These are phyloP conservation scores for Embiotoca jacksoni DNA, from an alignment of 2,113 vertebrate species.

Conservation along the genomic window DNA sequence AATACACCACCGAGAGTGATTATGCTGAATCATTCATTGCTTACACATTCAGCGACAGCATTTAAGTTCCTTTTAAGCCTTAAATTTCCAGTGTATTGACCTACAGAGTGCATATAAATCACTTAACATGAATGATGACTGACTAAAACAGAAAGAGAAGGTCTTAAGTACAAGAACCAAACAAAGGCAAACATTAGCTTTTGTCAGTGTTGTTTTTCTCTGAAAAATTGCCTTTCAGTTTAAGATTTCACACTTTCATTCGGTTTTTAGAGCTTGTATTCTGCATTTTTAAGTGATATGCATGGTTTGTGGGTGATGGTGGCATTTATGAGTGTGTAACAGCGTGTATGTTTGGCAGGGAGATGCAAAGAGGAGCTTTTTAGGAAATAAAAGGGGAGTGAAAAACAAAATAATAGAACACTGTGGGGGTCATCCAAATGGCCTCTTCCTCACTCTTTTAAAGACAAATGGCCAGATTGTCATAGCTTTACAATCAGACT, in stretches of 20 bases:
- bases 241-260: background rate
- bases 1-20: slow-evolving; percentile 23
- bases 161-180: background rate
- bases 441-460: background rate
- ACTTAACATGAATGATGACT: background rate
- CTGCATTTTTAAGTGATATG: slow-evolving; percentile 1
- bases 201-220: background rate
- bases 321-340: background rate
- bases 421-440: background rate
- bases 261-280: background rate
- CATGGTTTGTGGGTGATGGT: slow-evolving; percentile 1
- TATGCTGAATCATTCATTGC: slow-evolving; percentile 60
- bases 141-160: background rate
- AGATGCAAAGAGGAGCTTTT: background rate
- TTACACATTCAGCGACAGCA: slow-evolving; percentile 6
- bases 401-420: background rate
- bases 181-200: background rate
- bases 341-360: background rate
- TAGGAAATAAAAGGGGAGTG: background rate
- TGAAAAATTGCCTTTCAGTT: background rate
- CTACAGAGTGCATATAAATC: background rate
- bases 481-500: slow-evolving; percentile 9
- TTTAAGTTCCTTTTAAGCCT: slow-evolving; percentile 18
- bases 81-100: slow-evolving; percentile 3
- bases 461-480: background rate